Percentiles rank a stretch among this genome's conserved stretches.
Conservation (phyloP, 1,140 invertebrate genomes). For the Stegodyphus dumicola region DNA sequence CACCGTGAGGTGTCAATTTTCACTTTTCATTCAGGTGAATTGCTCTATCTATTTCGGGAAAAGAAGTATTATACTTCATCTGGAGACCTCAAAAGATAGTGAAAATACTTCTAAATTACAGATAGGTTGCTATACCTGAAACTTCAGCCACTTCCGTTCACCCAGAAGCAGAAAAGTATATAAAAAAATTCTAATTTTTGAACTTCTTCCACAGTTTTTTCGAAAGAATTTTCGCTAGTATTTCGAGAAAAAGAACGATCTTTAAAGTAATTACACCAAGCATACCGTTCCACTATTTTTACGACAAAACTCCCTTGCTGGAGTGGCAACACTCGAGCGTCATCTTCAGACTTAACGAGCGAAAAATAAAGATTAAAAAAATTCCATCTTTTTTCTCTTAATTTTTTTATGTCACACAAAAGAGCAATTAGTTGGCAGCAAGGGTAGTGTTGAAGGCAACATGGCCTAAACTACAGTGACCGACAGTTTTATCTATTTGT, state of each 20-base stretch:
- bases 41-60: not conserved
- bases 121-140: not conserved
- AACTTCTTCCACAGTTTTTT: not conserved
- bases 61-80: not conserved
- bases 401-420: slow-evolving; percentile 49
- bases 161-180: not conserved
- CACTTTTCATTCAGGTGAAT: not conserved
- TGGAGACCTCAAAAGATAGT: not conserved
- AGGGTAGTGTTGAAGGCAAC: slow-evolving; percentile 28
- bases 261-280: slow-evolving; percentile 43
- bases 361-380: slow-evolving; percentile 30
- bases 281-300: slow-evolving; percentile 31
- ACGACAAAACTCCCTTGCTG: slow-evolving; percentile 3
- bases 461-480: slow-evolving; percentile 37
- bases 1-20: too few relatives aligned
- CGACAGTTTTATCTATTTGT: slow-evolving; percentile 32
- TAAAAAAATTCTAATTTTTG: not conserved
- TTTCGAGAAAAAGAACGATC: slow-evolving; percentile 8
- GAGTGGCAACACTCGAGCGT: slow-evolving; percentile 20
- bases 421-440: slow-evolving; percentile 47
- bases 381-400: slow-evolving; percentile 18
- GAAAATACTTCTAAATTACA: not conserved
- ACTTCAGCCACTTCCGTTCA: not conserved
- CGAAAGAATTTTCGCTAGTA: not conserved
- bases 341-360: slow-evolving; percentile 42